A percentile compares a stretch with the other conserved stretches of the same genome.
Evolutionary conservation across 1,140 invertebrate species (phyloP).

Genomic region (Mercenaria mercenaria): DNA sequence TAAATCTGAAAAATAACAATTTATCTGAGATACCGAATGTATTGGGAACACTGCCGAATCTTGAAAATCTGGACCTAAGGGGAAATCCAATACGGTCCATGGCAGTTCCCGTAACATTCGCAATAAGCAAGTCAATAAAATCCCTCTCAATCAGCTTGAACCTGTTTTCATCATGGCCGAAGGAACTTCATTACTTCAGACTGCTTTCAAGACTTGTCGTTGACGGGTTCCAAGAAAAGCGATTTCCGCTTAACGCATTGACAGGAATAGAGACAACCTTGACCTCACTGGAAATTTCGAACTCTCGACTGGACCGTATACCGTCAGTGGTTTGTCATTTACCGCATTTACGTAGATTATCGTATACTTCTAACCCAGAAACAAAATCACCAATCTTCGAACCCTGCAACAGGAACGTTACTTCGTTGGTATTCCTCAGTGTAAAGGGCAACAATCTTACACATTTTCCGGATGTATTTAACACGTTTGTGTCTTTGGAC

Average conservation of each 20-base stretch:
- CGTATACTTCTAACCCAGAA: constrained; percentile 3
- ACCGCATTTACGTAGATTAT: neutral
- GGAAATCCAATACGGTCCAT: constrained; percentile 7
- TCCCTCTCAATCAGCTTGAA: constrained; percentile 24
- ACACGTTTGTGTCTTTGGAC: constrained; percentile 3
- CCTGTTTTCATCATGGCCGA: constrained; percentile 32
- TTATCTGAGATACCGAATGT: neutral
- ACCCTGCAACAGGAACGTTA: constrained; percentile 30
- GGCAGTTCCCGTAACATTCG: neutral
- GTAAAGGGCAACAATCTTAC: constrained; percentile 31
- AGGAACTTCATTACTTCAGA: constrained; percentile 45
- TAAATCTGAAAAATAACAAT: constrained; percentile 38
- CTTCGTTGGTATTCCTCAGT: constrained; percentile 9
- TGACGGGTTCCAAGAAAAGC: constrained; percentile 6
- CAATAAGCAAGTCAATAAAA: constrained; percentile 17
- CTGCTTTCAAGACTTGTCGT: neutral
- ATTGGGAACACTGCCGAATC: neutral
- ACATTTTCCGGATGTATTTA: constrained; percentile 36
- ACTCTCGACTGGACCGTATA: constrained; percentile 41
- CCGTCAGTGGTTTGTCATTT: constrained; percentile 33
- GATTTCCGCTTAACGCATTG: constrained; percentile 29
- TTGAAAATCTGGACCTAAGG: neutral
- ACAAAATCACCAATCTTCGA: constrained; percentile 47
- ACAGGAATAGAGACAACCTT: constrained; percentile 21
- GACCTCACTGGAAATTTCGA: constrained; percentile 22